Percentiles rank a stretch among this genome's conserved stretches.
These are phyloP conservation scores for Chydorus sphaericus DNA, from an alignment of 2,888 invertebrate genomes.

Conservation along the genomic window DNA sequence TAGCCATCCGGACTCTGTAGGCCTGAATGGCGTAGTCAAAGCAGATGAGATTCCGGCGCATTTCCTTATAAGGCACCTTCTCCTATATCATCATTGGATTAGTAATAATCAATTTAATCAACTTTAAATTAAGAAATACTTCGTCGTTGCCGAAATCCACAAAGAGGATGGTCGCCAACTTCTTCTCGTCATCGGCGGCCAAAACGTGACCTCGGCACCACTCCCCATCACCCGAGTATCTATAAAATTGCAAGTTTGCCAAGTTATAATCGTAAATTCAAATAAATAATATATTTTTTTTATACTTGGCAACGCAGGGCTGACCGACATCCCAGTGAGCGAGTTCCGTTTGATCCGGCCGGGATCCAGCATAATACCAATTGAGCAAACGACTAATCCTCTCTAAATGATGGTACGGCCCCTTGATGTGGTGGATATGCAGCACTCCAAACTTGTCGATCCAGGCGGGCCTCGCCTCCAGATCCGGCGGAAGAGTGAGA, in stretches of 20 bases:
- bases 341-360: neutral
- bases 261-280: neutral
- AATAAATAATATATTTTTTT: neutral
- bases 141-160: neutral
- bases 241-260: neutral
- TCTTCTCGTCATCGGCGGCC: neutral
- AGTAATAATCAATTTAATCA: neutral
- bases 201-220: neutral
- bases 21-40: neutral
- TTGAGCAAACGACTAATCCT: neutral
- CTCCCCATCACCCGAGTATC: neutral
- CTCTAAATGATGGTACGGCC: neutral
- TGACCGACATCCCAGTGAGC: neutral
- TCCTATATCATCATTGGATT: neutral
- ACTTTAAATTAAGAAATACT: neutral
- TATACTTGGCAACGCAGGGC: neutral
- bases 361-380: neutral
- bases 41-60: neutral
- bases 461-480: neutral
- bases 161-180: neutral
- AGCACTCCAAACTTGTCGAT: neutral
- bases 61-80: neutral
- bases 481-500: neutral
- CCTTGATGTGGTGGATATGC: neutral
- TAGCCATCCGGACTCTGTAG: neutral